phyloP scores from a whole-genome alignment of 1,140 invertebrate species.

The Glomeris maerens region DNA sequence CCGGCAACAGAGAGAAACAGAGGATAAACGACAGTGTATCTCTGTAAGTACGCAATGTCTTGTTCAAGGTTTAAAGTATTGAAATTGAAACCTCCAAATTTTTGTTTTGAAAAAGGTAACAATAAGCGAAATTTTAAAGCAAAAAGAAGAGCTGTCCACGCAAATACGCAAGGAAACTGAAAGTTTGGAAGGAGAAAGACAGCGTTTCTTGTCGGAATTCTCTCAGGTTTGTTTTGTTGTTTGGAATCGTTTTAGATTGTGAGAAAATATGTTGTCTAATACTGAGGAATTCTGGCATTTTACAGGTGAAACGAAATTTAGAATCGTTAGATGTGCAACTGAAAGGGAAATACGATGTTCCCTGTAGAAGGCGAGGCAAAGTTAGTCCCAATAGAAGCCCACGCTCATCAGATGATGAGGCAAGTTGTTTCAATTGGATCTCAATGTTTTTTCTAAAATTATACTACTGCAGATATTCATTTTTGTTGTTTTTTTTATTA shows the following conservation, averaged over 20 bases:
- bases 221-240: not conserved
- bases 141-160: slow-evolving; percentile 26
- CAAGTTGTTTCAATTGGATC: not conserved
- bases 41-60: too few relatives aligned
- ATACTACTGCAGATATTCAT: too few relatives aligned
- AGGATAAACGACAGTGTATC: slow-evolving; percentile 3
- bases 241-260: not conserved
- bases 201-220: slow-evolving; percentile 21
- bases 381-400: not conserved
- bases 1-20: slow-evolving; percentile 30
- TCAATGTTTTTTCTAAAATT: not conserved
- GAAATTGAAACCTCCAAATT: too few relatives aligned
- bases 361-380: not conserved
- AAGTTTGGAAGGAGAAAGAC: slow-evolving; percentile 21
- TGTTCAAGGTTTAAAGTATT: too few relatives aligned
- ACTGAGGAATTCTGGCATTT: not conserved
- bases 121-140: slow-evolving; percentile 25
- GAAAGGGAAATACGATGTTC: not conserved
- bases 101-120: too few relatives aligned
- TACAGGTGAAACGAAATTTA: slow-evolving; percentile 8
- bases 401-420: slow-evolving; percentile 8
- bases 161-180: slow-evolving; percentile 25
- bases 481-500: not conserved
- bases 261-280: not conserved
- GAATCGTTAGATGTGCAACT: slow-evolving; percentile 2